A percentile compares a stretch with the other conserved stretches of the same genome.
Conservation (phyloP, 2,888 invertebrate species). For the Cryptosula pallasiana region DNA sequence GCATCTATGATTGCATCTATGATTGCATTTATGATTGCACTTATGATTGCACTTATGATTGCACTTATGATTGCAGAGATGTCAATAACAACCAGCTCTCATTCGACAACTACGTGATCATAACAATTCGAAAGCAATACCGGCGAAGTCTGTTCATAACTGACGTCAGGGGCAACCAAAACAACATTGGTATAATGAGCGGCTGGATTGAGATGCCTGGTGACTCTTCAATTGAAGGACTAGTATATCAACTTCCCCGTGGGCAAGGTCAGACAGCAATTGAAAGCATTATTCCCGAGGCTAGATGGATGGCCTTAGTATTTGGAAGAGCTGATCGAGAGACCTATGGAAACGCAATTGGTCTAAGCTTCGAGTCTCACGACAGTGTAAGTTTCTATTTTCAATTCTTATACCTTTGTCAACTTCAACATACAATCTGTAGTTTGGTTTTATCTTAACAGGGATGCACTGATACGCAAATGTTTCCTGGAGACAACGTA, state of each 20-base stretch:
- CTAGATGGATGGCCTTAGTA: conserved; percentile 9
- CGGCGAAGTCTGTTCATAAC: not conserved
- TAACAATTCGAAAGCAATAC: not conserved
- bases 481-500: conserved; percentile 4
- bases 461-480: not conserved
- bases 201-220: conserved; percentile 4
- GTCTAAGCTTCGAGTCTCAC: not conserved
- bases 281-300: not conserved
- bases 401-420: too few species aligned
- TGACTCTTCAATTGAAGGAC: not conserved
- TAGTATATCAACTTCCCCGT: not conserved
- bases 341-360: conserved; percentile 21
- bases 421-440: too few species aligned
- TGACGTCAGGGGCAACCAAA: not conserved
- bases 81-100: not conserved
- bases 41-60: too few species aligned
- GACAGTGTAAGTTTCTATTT: not conserved
- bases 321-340: conserved; percentile 14
- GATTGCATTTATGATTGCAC: too few species aligned
- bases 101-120: not conserved
- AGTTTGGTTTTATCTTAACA: not conserved
- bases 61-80: too few species aligned
- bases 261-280: not conserved
- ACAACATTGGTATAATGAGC: not conserved
- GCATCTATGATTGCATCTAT: too few species aligned